phyloP scores from a whole-genome alignment of 2,113 vertebrate genomes.

The Equus quagga region DNA sequence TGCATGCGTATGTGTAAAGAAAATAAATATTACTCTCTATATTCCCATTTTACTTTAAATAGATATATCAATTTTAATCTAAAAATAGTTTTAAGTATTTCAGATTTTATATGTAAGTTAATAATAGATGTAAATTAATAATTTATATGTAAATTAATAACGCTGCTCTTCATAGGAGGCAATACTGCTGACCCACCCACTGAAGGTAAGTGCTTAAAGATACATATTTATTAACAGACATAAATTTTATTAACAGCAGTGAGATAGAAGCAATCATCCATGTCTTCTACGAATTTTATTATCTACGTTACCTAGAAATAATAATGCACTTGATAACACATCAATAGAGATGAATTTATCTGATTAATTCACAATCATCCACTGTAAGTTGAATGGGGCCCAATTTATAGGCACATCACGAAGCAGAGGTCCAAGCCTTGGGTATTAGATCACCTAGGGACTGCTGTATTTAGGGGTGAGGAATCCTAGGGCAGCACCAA shows the following conservation, averaged over 20 bases:
- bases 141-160: slow-evolving; percentile 16
- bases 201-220: neutral
- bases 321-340: neutral
- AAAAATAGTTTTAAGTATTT: slow-evolving; percentile 39
- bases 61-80: neutral
- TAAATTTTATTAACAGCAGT: neutral
- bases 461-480: neutral
- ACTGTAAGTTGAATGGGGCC: neutral
- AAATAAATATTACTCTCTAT: neutral
- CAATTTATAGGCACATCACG: neutral
- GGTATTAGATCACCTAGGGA: neutral
- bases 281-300: neutral
- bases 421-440: neutral
- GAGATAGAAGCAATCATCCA: neutral
- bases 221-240: neutral
- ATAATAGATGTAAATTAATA: slow-evolving; percentile 12
- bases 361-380: neutral
- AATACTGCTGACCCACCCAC: neutral
- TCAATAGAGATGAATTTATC: neutral
- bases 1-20: neutral
- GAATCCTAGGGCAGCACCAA: neutral
- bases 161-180: neutral
- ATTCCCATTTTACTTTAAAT: neutral
- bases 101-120: slow-evolving; percentile 23
- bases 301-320: neutral